A percentile compares a stretch with the other conserved stretches of the same genome.
Conservation (phyloP, 2,888 invertebrate species). For the Synanthedon formicaeformis region DNA sequence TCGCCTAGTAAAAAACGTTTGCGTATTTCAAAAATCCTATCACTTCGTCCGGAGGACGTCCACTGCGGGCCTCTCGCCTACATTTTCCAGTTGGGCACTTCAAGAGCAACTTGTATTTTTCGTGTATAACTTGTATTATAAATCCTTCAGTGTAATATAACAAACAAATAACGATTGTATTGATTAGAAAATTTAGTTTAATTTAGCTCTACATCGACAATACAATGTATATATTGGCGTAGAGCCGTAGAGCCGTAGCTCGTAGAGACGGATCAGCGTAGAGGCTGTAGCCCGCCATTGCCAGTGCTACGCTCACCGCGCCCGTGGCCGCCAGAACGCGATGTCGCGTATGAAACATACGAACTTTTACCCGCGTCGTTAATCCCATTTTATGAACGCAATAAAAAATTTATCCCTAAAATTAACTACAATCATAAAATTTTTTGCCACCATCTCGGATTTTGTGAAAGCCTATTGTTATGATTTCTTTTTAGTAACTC, state of each 20-base stretch:
- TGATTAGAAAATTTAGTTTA: too few species aligned
- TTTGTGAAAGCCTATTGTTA: not conserved
- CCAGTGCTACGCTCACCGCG: constrained; percentile 47
- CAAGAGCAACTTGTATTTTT: too few species aligned
- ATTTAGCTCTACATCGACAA: too few species aligned
- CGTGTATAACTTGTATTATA: too few species aligned
- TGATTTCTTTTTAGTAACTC: not conserved
- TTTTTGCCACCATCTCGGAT: constrained; percentile 2
- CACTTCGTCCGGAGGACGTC: too few species aligned
- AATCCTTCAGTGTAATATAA: too few species aligned
- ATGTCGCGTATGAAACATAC: constrained; percentile 6
- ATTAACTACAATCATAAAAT: constrained; percentile 4
- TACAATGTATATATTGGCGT: constrained; percentile 10
- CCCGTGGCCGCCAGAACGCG: constrained; percentile 29
- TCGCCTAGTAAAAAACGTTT: too few species aligned
- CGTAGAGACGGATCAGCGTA: constrained; percentile 2
- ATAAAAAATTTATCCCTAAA: constrained; percentile 23
- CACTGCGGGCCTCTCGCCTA: too few species aligned
- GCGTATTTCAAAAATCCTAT: too few species aligned
- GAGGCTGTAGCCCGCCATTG: constrained; percentile 13
- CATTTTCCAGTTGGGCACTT: too few species aligned
- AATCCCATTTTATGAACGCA: constrained; percentile 44
- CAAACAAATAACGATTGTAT: too few species aligned
- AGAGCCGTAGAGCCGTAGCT: constrained; percentile 15
- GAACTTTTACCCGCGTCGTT: constrained; percentile 43